These are phyloP conservation scores for Apaloderma vittatum DNA, from an alignment of 2,113 vertebrate species.

Conservation along the genomic window DNA sequence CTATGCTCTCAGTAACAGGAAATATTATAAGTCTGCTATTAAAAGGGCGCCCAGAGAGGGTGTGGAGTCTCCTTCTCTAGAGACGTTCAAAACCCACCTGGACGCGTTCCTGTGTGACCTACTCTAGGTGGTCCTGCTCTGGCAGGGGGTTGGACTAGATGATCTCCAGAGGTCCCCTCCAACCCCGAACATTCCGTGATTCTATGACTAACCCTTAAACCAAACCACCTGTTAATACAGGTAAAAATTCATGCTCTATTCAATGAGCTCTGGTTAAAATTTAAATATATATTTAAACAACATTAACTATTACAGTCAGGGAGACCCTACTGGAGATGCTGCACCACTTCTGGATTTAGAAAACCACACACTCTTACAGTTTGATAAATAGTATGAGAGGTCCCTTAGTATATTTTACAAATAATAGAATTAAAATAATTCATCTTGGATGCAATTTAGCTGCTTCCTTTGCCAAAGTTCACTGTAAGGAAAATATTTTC, in stretches of 20 bases:
- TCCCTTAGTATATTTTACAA: background rate
- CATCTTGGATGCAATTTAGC: background rate
- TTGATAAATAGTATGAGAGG: background rate
- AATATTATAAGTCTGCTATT: constrained; percentile 11
- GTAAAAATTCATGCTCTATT: background rate
- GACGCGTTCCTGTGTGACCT: no score
- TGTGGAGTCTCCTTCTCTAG: no score
- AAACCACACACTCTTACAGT: background rate
- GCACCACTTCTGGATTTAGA: background rate
- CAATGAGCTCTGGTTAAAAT: background rate
- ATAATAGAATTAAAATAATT: background rate
- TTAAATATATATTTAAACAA: background rate
- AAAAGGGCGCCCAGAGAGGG: no score
- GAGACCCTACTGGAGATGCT: background rate
- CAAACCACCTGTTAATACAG: background rate
- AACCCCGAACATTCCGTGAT: no score
- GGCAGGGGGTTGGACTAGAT: no score
- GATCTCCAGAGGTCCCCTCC: no score
- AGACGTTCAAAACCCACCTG: no score
- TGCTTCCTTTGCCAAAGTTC: background rate
- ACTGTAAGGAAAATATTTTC: background rate
- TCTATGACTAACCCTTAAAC: no score
- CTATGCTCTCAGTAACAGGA: constrained; percentile 31
- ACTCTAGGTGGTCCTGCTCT: no score
- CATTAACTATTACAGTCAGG: background rate